Percentiles rank a stretch among this genome's conserved stretches.
Conservation (phyloP, 2,113 vertebrate species). For the Pelodiscus sinensis region DNA sequence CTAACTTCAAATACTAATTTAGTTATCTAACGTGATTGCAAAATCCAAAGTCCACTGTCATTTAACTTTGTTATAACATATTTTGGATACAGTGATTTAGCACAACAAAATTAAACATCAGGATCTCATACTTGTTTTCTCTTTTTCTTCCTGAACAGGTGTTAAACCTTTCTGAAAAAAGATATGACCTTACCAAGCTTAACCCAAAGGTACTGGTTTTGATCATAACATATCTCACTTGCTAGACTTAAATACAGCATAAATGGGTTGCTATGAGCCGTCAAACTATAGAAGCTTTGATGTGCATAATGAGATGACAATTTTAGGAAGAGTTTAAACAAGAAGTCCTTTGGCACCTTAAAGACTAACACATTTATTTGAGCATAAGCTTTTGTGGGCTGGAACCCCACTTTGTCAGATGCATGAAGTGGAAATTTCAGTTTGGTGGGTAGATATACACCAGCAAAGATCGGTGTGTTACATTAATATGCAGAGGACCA, state of each 20-base stretch:
- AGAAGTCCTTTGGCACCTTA: too few species aligned
- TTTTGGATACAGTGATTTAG: not conserved
- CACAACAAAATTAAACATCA: not conserved
- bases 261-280: not conserved
- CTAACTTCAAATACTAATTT: not conserved
- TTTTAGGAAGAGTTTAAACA: not conserved
- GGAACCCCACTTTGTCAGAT: too few species aligned
- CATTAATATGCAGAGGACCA: too few species aligned
- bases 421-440: too few species aligned
- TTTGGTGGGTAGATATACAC: too few species aligned
- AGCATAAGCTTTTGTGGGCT: too few species aligned
- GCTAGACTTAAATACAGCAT: not conserved
- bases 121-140: not conserved
- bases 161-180: slow-evolving; percentile 94
- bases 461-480: too few species aligned
- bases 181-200: slow-evolving; percentile 90
- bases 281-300: not conserved
- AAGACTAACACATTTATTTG: too few species aligned
- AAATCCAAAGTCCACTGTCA: not conserved
- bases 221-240: not conserved
- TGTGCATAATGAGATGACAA: not conserved
- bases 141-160: slow-evolving; percentile 79
- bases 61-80: not conserved
- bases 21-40: not conserved
- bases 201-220: slow-evolving; percentile 89